These are phyloP conservation scores for Nymphalis io DNA, from an alignment of 1,140 invertebrate genomes.

Conservation along the genomic window DNA sequence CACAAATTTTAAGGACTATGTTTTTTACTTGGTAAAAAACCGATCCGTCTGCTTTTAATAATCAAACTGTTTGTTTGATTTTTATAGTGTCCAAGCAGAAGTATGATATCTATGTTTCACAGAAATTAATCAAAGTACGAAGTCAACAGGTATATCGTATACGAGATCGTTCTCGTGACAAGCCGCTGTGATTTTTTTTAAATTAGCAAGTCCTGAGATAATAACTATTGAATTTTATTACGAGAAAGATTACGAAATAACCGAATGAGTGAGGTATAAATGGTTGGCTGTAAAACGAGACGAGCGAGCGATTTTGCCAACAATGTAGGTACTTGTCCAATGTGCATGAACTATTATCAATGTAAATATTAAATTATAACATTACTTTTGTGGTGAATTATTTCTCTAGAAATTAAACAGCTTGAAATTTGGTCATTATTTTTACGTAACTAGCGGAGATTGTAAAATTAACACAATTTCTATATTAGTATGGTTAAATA, in stretches of 20 bases:
- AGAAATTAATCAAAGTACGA: constrained; percentile 26
- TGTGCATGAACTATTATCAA: constrained; percentile 5
- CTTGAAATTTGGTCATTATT: too few relatives aligned
- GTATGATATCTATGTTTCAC: constrained; percentile 25
- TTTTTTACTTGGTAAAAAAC: constrained; percentile 21
- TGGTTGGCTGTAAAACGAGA: constrained; percentile 68
- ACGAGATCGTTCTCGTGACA: constrained; percentile 38
- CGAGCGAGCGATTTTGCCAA: constrained; percentile 54
- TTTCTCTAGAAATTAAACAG: too few relatives aligned
- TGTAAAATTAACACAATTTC: too few relatives aligned
- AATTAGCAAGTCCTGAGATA: constrained; percentile 54
- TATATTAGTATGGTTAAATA: too few relatives aligned
- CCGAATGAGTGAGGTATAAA: constrained; percentile 61
- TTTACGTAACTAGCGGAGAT: too few relatives aligned
- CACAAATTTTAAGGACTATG: constrained; percentile 52
- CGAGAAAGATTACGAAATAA: constrained; percentile 65
- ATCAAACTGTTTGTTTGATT: constrained; percentile 24
- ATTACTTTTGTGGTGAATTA: too few relatives aligned
- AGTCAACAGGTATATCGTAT: constrained; percentile 27
- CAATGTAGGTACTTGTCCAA: constrained; percentile 55
- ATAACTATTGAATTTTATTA: constrained; percentile 73
- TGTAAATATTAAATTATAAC: background rate
- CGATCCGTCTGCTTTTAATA: constrained; percentile 21
- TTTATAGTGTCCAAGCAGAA: constrained; percentile 22
- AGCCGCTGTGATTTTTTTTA: constrained; percentile 46